These are phyloP conservation scores for Cheilinus undulatus DNA, from an alignment of 2,113 vertebrate genomes.

Conservation along the genomic window DNA sequence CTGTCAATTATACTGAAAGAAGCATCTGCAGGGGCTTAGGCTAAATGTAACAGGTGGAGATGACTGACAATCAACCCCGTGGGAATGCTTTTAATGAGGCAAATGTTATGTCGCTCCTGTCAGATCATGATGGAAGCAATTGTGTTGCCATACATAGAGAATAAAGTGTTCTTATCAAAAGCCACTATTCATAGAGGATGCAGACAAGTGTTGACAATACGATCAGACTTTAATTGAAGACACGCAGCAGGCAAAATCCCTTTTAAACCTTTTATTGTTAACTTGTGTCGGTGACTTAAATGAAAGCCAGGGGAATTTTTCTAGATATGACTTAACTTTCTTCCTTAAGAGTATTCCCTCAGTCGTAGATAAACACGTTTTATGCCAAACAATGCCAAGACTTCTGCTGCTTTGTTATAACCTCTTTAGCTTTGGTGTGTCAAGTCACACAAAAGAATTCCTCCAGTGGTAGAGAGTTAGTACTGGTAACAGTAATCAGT, in stretches of 20 bases:
- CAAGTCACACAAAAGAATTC: too few relatives aligned
- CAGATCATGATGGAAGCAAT: slow-evolving; percentile 16
- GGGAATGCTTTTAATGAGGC: slow-evolving; percentile 39
- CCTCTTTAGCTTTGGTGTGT: too few relatives aligned
- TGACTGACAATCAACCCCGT: slow-evolving; percentile 30
- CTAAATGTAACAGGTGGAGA: slow-evolving; percentile 41
- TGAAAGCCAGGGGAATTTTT: neutral
- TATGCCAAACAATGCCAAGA: too few relatives aligned
- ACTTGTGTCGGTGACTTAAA: neutral
- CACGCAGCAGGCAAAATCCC: slow-evolving; percentile 1
- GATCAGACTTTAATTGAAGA: neutral
- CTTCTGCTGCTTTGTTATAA: too few relatives aligned
- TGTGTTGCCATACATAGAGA: neutral
- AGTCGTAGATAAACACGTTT: neutral
- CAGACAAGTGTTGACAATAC: neutral
- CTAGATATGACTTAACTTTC: neutral
- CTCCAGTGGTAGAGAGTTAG: too few relatives aligned
- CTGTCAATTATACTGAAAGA: slow-evolving; percentile 16
- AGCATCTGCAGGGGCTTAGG: slow-evolving; percentile 6
- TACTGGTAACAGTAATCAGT: too few relatives aligned
- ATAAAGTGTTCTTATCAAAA: slow-evolving; percentile 18
- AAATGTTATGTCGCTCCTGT: slow-evolving; percentile 22
- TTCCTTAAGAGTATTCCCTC: neutral
- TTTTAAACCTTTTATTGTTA: slow-evolving; percentile 14
- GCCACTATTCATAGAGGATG: slow-evolving; percentile 1